These are phyloP conservation scores for Acanthurus tractus DNA, from an alignment of 2,797 vertebrate species.

Conservation along the genomic window DNA sequence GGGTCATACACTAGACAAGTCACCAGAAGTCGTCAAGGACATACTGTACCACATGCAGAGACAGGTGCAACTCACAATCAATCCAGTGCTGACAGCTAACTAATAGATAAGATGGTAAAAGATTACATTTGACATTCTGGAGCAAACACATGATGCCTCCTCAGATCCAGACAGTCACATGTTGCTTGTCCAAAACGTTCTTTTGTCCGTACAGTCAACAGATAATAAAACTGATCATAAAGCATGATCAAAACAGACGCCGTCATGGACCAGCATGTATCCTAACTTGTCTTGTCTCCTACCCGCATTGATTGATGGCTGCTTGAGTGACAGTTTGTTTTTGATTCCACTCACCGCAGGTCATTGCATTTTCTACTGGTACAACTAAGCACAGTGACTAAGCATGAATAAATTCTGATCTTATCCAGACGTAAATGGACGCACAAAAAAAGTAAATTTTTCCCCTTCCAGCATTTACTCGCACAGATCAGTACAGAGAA, in stretches of 20 bases:
- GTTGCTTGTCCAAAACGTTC: background rate
- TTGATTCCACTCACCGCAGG: background rate
- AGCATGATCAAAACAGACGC: background rate
- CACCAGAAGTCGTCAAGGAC: background rate
- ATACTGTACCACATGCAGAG: background rate
- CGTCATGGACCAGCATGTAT: slow-evolving; percentile 16
- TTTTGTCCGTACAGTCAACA: slow-evolving; percentile 6
- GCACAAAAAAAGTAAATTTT: background rate
- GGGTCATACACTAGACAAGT: background rate
- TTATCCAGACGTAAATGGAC: background rate
- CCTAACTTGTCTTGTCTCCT: too few relatives aligned
- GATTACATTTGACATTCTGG: background rate
- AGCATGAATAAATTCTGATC: background rate
- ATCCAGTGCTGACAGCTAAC: background rate
- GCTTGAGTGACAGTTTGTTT: background rate
- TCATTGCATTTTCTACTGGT: background rate
- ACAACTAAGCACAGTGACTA: background rate
- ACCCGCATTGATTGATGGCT: too few relatives aligned
- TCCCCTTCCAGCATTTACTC: too few relatives aligned
- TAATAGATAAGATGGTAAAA: slow-evolving; percentile 32
- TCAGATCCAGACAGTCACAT: background rate
- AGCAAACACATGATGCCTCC: too few relatives aligned
- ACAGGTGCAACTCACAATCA: background rate
- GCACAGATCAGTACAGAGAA: background rate
- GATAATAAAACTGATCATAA: background rate